phyloP scores from a whole-genome alignment of 2,888 invertebrate species.

The Campopleginae sp. region DNA sequence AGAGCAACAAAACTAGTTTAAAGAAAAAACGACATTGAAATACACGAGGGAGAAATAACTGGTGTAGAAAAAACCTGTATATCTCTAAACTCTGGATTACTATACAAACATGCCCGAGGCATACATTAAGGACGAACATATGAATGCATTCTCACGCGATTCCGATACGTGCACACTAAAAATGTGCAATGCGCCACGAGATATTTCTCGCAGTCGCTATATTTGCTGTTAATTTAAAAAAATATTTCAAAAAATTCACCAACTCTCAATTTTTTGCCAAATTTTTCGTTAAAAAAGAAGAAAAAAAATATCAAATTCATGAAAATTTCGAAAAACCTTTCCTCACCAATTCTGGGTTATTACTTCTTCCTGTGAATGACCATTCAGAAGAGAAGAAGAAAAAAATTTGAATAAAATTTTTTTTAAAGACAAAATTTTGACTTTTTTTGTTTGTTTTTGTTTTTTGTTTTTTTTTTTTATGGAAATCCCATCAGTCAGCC shows the following conservation, averaged over 20 bases:
- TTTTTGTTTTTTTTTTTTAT: neutral
- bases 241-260: neutral
- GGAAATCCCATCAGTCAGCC: neutral
- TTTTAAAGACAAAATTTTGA: too few relatives aligned
- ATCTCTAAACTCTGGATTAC: slow-evolving; percentile 35
- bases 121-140: neutral
- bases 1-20: neutral
- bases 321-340: too few relatives aligned
- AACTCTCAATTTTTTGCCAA: neutral
- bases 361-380: too few relatives aligned
- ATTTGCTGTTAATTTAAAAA: neutral
- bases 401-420: too few relatives aligned
- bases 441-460: too few relatives aligned
- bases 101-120: slow-evolving; percentile 37
- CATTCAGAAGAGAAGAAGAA: too few relatives aligned
- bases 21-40: neutral
- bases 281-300: too few relatives aligned
- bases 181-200: neutral
- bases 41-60: slow-evolving; percentile 18
- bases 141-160: slow-evolving; percentile 6
- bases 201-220: neutral
- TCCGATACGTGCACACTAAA: neutral
- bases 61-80: slow-evolving; percentile 4
- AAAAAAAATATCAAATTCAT: too few relatives aligned
- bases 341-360: too few relatives aligned